Conservation (phyloP, 53 echinoderm and acorn worm genomes). For the Zoroaster sp. region DNA sequence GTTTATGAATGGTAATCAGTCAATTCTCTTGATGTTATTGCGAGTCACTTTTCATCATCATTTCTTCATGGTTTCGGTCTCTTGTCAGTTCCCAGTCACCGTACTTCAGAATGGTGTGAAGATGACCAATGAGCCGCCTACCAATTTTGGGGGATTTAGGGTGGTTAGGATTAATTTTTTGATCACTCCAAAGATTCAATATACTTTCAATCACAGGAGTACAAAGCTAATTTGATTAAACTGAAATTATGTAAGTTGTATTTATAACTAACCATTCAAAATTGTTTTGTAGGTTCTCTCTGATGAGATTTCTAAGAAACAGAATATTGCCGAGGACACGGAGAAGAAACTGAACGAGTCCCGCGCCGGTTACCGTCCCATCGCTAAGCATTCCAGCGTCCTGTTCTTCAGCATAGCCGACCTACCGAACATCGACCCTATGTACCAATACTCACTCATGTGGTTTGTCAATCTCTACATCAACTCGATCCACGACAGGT, state of each 20-base stretch:
- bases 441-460: conserved; percentile 98
- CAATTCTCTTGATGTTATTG: too few species aligned
- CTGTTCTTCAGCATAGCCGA: conserved; percentile 96
- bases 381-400: conserved; percentile 97
- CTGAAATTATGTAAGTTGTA: too few species aligned
- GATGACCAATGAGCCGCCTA: conserved; percentile 99
- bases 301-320: conserved; percentile 99
- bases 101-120: conserved; percentile 99
- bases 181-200: too few species aligned
- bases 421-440: conserved; percentile 98
- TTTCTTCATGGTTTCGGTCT: too few species aligned
- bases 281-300: conserved; percentile 90
- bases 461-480: conserved; percentile 99
- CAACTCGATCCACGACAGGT: conserved; percentile 99
- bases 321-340: conserved; percentile 98
- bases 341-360: conserved; percentile 99
- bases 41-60: too few species aligned
- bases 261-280: too few species aligned
- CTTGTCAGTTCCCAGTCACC: conserved; percentile 95
- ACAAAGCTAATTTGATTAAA: too few species aligned
- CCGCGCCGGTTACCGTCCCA: conserved; percentile 95
- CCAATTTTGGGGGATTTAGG: too few species aligned
- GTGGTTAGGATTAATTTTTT: too few species aligned
- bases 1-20: too few species aligned
- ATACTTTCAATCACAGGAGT: too few species aligned